phyloP scores from a whole-genome alignment of 2,888 invertebrate species.

The Laspeyria flexula region DNA sequence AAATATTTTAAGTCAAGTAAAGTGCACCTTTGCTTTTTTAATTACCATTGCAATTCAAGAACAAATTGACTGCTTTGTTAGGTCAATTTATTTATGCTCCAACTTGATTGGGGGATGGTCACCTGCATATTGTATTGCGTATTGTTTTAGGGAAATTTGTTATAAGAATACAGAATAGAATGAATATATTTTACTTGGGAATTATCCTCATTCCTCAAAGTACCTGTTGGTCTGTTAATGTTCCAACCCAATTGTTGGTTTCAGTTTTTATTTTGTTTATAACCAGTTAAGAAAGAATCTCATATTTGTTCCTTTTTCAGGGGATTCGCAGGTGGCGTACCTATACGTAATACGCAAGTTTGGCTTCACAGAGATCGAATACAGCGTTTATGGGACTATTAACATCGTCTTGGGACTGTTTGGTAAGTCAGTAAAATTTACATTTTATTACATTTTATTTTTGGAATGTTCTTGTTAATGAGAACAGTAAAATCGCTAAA shows the following conservation, averaged over 20 bases:
- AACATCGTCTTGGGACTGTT: slow-evolving; percentile 76
- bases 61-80: no score
- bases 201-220: background rate
- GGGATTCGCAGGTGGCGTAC: slow-evolving; percentile 82
- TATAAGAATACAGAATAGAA: no score
- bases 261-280: background rate
- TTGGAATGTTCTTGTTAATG: background rate
- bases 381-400: slow-evolving; percentile 78
- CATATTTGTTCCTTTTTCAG: slow-evolving; percentile 58
- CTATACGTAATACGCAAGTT: slow-evolving; percentile 80
- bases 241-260: background rate
- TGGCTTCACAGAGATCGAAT: slow-evolving; percentile 78
- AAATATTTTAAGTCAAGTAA: no score
- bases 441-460: slow-evolving; percentile 11
- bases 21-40: no score
- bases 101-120: no score
- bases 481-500: background rate
- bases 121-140: no score
- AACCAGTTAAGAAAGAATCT: background rate
- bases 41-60: no score
- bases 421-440: slow-evolving; percentile 63
- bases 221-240: background rate
- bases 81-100: no score
- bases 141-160: no score
- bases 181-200: no score